phyloP scores from a whole-genome alignment of 2,888 invertebrate genomes.

The Amitus sp. region DNA sequence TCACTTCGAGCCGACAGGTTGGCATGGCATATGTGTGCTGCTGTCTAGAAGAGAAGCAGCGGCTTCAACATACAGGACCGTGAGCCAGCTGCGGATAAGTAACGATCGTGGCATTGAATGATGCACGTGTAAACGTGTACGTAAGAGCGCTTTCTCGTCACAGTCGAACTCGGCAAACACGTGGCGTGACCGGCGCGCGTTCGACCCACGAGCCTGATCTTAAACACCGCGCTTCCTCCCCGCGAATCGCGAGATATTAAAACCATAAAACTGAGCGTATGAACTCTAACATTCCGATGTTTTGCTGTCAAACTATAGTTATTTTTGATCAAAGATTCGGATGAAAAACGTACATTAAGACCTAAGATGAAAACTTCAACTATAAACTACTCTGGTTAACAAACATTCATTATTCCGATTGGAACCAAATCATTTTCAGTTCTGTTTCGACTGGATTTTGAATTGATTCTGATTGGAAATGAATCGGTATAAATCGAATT shows the following conservation, averaged over 20 bases:
- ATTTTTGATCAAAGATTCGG: too few species aligned
- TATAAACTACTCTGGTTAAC: too few species aligned
- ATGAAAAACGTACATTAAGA: too few species aligned
- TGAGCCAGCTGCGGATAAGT: conserved; percentile 2
- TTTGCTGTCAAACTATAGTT: too few species aligned
- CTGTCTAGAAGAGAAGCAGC: background rate
- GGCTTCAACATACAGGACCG: background rate
- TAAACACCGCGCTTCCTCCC: background rate
- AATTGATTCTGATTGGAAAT: too few species aligned
- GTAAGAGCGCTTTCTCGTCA: conserved; percentile 28
- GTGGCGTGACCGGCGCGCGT: conserved; percentile 56
- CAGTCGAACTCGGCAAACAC: conserved; percentile 35
- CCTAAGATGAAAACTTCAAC: too few species aligned
- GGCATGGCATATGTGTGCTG: conserved; percentile 1
- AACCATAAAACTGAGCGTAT: too few species aligned
- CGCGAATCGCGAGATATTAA: background rate
- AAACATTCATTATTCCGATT: too few species aligned
- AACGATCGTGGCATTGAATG: conserved; percentile 32
- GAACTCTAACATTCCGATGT: too few species aligned
- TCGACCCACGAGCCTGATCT: conserved; percentile 45
- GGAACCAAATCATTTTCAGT: too few species aligned
- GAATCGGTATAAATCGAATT: too few species aligned
- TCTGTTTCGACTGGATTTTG: too few species aligned
- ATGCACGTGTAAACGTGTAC: conserved; percentile 30
- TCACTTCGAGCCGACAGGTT: background rate